phyloP scores from a whole-genome alignment of 23 tunicate species.

The Trididemnum nubilum region DNA sequence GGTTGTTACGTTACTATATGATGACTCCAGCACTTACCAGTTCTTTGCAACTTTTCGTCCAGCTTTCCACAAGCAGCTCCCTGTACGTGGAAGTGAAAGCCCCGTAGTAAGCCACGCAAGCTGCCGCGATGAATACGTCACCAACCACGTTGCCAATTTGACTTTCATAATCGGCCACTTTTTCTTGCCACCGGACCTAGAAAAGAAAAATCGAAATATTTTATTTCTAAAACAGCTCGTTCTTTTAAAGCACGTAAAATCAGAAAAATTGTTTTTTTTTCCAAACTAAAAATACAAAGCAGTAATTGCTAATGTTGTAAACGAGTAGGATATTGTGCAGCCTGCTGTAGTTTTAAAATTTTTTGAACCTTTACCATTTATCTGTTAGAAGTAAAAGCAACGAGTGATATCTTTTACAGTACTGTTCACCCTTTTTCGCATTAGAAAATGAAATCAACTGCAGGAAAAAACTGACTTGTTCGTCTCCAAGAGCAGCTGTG shows the following conservation, averaged over 20 bases:
- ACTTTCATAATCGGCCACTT: constrained; percentile 75
- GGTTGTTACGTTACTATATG: too few relatives aligned
- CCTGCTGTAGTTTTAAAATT: too few relatives aligned
- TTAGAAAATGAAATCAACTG: too few relatives aligned
- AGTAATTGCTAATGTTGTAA: too few relatives aligned
- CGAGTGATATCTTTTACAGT: too few relatives aligned
- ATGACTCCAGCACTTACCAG: constrained; percentile 69
- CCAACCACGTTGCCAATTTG: constrained; percentile 96
- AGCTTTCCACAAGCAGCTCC: constrained; percentile 76
- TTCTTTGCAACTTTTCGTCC: constrained; percentile 88
- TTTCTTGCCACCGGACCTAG: constrained; percentile 96
- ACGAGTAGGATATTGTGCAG: too few relatives aligned
- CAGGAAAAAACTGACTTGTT: constrained; percentile 80
- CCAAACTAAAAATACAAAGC: too few relatives aligned
- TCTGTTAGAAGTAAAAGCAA: too few relatives aligned
- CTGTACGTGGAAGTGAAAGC: constrained; percentile 95
- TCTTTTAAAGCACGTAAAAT: too few relatives aligned
- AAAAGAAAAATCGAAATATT: neutral
- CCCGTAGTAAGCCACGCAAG: constrained; percentile 96
- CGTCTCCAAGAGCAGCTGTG: constrained; percentile 95
- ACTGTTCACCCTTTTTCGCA: too few relatives aligned
- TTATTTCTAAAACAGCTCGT: neutral
- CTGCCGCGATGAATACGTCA: constrained; percentile 97
- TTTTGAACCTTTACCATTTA: too few relatives aligned
- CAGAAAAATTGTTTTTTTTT: neutral